A percentile compares a stretch with the other conserved stretches of the same genome.
phyloP scores from a whole-genome alignment of 1,140 invertebrate genomes.

The Asobara japonica region DNA sequence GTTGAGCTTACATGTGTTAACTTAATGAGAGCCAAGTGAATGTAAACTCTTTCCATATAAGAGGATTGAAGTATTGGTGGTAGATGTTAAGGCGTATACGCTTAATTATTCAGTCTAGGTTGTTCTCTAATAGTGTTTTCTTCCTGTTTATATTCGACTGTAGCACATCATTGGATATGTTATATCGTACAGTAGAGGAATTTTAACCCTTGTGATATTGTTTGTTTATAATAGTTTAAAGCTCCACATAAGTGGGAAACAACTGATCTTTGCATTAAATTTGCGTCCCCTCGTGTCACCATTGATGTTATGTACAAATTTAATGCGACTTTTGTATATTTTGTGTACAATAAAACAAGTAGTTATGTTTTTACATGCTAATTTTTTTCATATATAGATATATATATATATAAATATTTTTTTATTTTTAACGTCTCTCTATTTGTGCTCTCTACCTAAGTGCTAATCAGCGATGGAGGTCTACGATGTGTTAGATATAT shows the following conservation, averaged over 20 bases:
- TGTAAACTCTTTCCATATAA: not conserved
- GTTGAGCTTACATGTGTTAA: not conserved
- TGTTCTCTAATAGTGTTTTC: not conserved
- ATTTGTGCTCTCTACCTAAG: too few species aligned
- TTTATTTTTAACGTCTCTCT: too few species aligned
- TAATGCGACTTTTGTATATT: not conserved
- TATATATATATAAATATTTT: too few species aligned
- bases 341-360: not conserved
- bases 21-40: not conserved
- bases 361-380: not conserved
- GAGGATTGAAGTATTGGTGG: not conserved
- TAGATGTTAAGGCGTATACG: not conserved
- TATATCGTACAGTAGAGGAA: slow-evolving; percentile 18
- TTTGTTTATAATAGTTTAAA: slow-evolving; percentile 26
- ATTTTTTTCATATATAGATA: too few species aligned
- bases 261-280: not conserved
- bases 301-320: slow-evolving; percentile 14
- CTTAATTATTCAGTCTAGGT: not conserved
- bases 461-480: too few species aligned
- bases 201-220: slow-evolving; percentile 33
- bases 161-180: slow-evolving; percentile 3
- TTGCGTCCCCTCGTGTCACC: not conserved
- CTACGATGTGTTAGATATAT: too few species aligned
- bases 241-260: slow-evolving; percentile 1
- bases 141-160: not conserved